Percentiles rank a stretch among this genome's conserved stretches.
phyloP scores from a whole-genome alignment of 2,888 invertebrate genomes.

The Melieria omissa region DNA sequence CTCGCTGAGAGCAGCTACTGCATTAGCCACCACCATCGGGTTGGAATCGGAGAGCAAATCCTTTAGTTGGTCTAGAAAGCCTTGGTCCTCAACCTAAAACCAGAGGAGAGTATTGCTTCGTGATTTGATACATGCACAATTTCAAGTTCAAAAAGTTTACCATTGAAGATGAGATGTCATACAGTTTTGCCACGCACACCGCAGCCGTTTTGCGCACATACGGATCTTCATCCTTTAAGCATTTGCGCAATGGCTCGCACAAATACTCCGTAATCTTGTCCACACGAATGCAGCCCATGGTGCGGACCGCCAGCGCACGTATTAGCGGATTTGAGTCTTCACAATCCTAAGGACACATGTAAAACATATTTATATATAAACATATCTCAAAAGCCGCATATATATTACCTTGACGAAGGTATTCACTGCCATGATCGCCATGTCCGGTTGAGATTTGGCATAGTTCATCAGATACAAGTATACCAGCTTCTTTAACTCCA shows the following conservation, averaged over 20 bases:
- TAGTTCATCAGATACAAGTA: slow-evolving; percentile 99
- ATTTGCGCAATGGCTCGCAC: slow-evolving; percentile 96
- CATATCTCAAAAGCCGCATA: not conserved
- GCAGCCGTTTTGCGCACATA: slow-evolving; percentile 99
- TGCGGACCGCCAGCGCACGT: slow-evolving; percentile 96
- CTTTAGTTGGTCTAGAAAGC: slow-evolving; percentile 95
- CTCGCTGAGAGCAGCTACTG: slow-evolving; percentile 97
- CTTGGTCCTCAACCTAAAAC: slow-evolving; percentile 73
- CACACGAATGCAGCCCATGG: slow-evolving; percentile 99
- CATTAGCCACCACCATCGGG: slow-evolving; percentile 99
- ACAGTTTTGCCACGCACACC: slow-evolving; percentile 98
- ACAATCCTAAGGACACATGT: slow-evolving; percentile 79
- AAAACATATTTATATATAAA: not conserved
- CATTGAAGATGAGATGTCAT: slow-evolving; percentile 90
- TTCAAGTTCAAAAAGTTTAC: slow-evolving; percentile 60
- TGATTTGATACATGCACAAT: not conserved
- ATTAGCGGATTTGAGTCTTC: slow-evolving; percentile 99
- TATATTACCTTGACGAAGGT: slow-evolving; percentile 96
- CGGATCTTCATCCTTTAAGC: slow-evolving; percentile 94
- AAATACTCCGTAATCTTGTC: slow-evolving; percentile 99
- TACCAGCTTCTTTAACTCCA: slow-evolving; percentile 98
- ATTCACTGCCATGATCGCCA: slow-evolving; percentile 99
- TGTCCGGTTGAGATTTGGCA: slow-evolving; percentile 99
- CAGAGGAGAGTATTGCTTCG: not conserved
- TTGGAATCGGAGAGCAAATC: slow-evolving; percentile 98